A percentile compares a stretch with the other conserved stretches of the same genome.
These are phyloP conservation scores for Tursiops truncatus DNA, from an alignment of 2,113 vertebrate genomes.

Conservation along the genomic window DNA sequence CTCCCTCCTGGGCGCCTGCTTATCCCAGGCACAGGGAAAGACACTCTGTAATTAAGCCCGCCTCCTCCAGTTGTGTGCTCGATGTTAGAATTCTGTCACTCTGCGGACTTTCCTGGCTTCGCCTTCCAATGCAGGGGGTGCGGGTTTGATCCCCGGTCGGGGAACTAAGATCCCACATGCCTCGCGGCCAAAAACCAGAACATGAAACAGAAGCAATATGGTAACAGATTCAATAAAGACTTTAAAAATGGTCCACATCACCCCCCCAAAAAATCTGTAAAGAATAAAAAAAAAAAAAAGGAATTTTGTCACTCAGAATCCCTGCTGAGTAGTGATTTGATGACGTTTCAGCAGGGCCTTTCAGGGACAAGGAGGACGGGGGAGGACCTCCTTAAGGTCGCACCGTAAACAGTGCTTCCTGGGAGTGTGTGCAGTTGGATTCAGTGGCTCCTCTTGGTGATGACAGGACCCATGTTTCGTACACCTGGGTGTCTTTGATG, in stretches of 20 bases:
- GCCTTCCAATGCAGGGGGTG: too few relatives aligned
- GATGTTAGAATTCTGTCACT: not conserved
- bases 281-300: too few relatives aligned
- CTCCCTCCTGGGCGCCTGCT: not conserved
- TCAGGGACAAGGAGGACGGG: not conserved
- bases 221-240: too few relatives aligned
- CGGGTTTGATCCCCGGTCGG: too few relatives aligned
- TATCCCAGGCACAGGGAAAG: not conserved
- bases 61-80: not conserved
- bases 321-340: not conserved
- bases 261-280: too few relatives aligned
- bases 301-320: not conserved
- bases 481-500: not conserved
- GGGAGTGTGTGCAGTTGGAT: not conserved
- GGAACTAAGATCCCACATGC: too few relatives aligned
- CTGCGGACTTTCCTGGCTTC: too few relatives aligned
- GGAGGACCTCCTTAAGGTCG: not conserved
- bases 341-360: not conserved
- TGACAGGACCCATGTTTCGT: not conserved
- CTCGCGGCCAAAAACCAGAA: too few relatives aligned
- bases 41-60: not conserved
- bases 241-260: too few relatives aligned
- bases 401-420: not conserved
- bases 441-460: not conserved
- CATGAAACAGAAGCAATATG: too few relatives aligned